These are phyloP conservation scores for Rhagologus leucostigma DNA, from an alignment of 2,113 vertebrate genomes.

Conservation along the genomic window DNA sequence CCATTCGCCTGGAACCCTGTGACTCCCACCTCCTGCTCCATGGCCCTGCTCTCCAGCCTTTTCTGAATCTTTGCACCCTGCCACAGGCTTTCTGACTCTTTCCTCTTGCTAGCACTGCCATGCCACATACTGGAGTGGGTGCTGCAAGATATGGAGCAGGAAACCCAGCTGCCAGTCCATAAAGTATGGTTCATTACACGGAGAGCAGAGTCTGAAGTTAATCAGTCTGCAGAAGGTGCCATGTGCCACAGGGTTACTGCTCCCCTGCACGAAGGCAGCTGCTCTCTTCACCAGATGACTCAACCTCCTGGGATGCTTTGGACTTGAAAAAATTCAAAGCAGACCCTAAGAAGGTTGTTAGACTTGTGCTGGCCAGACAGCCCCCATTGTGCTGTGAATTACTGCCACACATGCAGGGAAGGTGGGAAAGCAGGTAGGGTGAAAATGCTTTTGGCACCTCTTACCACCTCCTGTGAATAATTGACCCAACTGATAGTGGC, in stretches of 20 bases:
- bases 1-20: not conserved
- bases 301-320: not conserved
- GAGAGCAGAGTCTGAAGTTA: not conserved
- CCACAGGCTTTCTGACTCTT: not conserved
- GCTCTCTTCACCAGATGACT: not conserved
- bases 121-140: not conserved
- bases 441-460: not conserved
- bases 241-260: not conserved
- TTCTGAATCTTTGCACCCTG: not conserved
- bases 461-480: not conserved
- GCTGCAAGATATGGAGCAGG: not conserved
- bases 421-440: not conserved
- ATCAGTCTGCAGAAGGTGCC: not conserved
- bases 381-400: not conserved
- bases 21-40: not conserved
- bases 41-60: not conserved
- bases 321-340: not conserved
- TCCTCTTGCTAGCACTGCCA: not conserved
- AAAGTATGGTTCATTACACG: not conserved
- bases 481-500: not conserved
- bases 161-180: not conserved
- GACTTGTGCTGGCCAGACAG: not conserved
- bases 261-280: not conserved
- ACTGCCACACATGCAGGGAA: not conserved
- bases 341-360: not conserved